Conservation (phyloP, 2,888 invertebrate genomes). For the Drosophila testacea region DNA sequence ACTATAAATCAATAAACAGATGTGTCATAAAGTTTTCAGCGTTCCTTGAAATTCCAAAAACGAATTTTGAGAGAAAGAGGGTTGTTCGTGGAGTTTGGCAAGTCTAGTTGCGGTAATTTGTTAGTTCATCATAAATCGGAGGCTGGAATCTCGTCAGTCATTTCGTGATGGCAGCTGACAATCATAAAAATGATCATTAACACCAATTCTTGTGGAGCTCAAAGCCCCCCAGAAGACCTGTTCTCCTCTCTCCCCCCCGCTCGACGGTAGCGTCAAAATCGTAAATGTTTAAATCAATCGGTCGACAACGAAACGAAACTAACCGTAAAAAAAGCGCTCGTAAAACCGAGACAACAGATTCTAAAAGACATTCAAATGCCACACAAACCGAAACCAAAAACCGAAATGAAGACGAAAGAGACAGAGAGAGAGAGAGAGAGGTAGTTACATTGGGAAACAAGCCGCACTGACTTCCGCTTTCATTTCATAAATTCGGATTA, state of each 20-base stretch:
- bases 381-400: conserved; percentile 58
- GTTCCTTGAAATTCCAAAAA: conserved; percentile 36
- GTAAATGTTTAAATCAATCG: conserved; percentile 65
- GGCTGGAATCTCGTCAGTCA: conserved; percentile 37
- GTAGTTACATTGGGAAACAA: conserved; percentile 70
- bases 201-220: conserved; percentile 44
- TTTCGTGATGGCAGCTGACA: conserved; percentile 47
- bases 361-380: conserved; percentile 59
- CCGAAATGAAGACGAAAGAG: not conserved
- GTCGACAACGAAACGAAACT: conserved; percentile 55
- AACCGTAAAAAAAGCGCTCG: conserved; percentile 65
- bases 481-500: conserved; percentile 80
- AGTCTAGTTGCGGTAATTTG: conserved; percentile 37
- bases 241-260: not conserved
- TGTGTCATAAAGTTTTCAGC: conserved; percentile 73
- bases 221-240: not conserved
- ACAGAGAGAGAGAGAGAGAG: conserved; percentile 1
- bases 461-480: conserved; percentile 79
- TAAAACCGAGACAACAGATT: conserved; percentile 54
- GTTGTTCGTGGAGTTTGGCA: conserved; percentile 22
- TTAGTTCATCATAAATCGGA: conserved; percentile 37
- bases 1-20: conserved; percentile 82
- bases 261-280: conserved; percentile 14
- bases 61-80: not conserved
- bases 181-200: conserved; percentile 47